Evolutionary conservation across 1,140 invertebrate species (phyloP).

Genomic region (Leucophenga varia): DNA sequence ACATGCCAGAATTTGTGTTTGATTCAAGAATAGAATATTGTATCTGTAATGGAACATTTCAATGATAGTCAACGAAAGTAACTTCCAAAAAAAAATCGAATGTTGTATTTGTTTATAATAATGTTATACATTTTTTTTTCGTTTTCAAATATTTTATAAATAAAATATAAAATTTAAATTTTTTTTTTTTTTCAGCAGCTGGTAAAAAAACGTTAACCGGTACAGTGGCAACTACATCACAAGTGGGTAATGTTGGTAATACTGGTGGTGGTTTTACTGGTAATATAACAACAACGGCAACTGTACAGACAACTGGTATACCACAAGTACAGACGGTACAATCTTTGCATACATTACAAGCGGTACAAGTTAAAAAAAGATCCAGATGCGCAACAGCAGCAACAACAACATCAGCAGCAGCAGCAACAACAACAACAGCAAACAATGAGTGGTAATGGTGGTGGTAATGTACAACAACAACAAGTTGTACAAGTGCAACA

Average conservation of each 20-base stretch:
- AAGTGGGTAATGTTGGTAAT: neutral
- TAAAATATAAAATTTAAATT: neutral
- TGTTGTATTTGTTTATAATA: too few relatives aligned
- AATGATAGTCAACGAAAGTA: too few relatives aligned
- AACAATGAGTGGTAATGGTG: slow-evolving; percentile 29
- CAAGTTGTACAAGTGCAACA: slow-evolving; percentile 41
- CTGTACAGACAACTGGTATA: slow-evolving; percentile 19
- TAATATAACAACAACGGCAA: slow-evolving; percentile 7
- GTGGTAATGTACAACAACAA: slow-evolving; percentile 37
- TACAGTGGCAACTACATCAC: slow-evolving; percentile 8
- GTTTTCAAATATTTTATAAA: neutral
- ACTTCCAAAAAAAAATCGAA: too few relatives aligned
- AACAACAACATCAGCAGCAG: slow-evolving; percentile 33
- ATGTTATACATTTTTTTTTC: too few relatives aligned
- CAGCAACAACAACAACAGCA: slow-evolving; percentile 13
- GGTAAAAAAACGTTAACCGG: slow-evolving; percentile 37
- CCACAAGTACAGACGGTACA: slow-evolving; percentile 52
- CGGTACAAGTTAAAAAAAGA: slow-evolving; percentile 55
- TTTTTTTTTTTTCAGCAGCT: slow-evolving; percentile 29
- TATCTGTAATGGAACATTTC: too few relatives aligned
- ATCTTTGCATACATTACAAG: slow-evolving; percentile 47
- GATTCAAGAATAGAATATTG: too few relatives aligned
- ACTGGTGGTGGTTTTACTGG: too few relatives aligned
- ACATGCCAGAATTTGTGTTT: too few relatives aligned
- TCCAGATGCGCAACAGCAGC: slow-evolving; percentile 49